Evolutionary conservation across 2,797 vertebrate species (phyloP), one percentile per base, ranked within the genome.

Genomic region (Micropoecilia bifurca): DNA sequence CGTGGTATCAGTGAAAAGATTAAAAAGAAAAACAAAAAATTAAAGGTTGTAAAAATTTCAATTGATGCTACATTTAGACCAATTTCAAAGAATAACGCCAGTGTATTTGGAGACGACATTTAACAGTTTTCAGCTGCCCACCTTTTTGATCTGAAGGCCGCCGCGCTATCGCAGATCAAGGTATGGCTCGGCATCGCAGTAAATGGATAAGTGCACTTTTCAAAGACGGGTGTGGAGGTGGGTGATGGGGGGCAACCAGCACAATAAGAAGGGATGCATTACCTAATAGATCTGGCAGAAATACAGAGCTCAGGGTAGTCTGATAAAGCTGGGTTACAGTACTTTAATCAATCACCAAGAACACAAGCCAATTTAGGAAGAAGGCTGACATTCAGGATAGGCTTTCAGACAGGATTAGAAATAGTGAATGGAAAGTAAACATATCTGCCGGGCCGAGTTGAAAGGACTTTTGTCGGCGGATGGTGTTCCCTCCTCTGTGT

Each of bases 271-370:
- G 91, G 90, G 95, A 95, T 96, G 94, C 95, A 95, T 96, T 96
- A 96, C 95, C 94, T 96, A 96, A 96, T 96, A 94, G 93, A 95
- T 93, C 92, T 96, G 96, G 95, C 95, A 95, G 92, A 92, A 93
- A 86, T 89, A 85, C 85, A 89, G 90, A 90, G 93, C 91, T 92
- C 90, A 94, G 90, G 92, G 90, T 83, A 85, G 90, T 85, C 93
- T 92, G 94, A 95, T 95, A 95, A 95, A 94, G 95, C 94, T 84
- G 91, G 92, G 93, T 93, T 95, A 95, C 91, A 93, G 89, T 94
- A 96, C 94, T 96, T 95, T 95, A 96, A 96, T 96, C 95, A 96
- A 96, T 96, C 95, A 94, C 91, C 43, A 90, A 93, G 92, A 95
- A 92, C 92, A 90, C 84, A 81, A 92, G 93, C 93, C 95, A 96